A percentile compares a stretch with the other conserved stretches of the same genome.
phyloP scores from a whole-genome alignment of 2,797 vertebrate genomes.

The Sparidentex hasta region DNA sequence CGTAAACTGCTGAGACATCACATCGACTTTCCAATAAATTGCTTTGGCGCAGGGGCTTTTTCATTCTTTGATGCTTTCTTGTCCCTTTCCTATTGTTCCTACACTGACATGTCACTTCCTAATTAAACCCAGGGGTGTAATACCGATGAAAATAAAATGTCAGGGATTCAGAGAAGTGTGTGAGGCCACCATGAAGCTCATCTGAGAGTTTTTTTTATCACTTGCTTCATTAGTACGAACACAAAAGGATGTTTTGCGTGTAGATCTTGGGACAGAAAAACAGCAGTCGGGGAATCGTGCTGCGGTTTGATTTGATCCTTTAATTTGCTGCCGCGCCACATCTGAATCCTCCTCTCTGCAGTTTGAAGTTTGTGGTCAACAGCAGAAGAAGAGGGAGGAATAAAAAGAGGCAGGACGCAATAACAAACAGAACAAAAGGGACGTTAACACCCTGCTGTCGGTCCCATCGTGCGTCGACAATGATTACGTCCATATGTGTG shows the following conservation, averaged over 20 bases:
- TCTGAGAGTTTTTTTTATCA: background rate
- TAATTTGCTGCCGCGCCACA: background rate
- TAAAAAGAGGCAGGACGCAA: background rate
- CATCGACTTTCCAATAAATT: background rate
- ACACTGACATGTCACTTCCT: background rate
- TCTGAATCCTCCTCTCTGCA: slow-evolving; percentile 15
- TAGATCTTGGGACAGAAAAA: background rate
- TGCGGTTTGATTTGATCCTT: background rate
- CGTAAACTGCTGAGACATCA: background rate
- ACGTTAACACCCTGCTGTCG: slow-evolving; percentile 44
- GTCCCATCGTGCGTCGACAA: slow-evolving; percentile 10
- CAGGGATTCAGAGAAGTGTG: background rate
- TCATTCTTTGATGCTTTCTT: slow-evolving; percentile 8
- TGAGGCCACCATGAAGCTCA: background rate
- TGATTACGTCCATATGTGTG: slow-evolving; percentile 60
- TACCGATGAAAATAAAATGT: background rate
- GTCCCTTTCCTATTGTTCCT: slow-evolving; percentile 14
- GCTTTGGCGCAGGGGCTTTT: background rate
- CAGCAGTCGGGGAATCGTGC: background rate
- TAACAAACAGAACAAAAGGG: slow-evolving; percentile 34
- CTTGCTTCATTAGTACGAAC: background rate
- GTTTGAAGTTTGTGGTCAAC: slow-evolving; percentile 16
- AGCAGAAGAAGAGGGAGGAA: slow-evolving; percentile 8
- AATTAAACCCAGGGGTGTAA: slow-evolving; percentile 13
- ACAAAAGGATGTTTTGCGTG: background rate